phyloP scores from a whole-genome alignment of 2,113 vertebrate species.

The Electrona antarctica region DNA sequence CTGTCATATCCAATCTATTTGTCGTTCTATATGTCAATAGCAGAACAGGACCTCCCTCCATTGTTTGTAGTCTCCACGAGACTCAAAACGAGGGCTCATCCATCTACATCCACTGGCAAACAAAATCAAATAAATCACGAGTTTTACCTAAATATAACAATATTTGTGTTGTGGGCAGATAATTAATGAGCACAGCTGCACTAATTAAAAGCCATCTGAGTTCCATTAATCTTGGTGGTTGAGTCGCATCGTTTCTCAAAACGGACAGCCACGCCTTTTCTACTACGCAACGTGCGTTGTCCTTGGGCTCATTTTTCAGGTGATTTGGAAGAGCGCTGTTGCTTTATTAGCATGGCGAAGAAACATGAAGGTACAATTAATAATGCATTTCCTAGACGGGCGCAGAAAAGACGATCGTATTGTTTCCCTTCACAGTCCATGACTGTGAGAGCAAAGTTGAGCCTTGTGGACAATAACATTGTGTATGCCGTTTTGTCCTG shows the following conservation, averaged over 20 bases:
- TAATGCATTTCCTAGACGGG: conserved; percentile 61
- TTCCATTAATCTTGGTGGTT: conserved; percentile 98
- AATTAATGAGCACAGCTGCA: conserved; percentile 98
- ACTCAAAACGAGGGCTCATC: conserved; percentile 91
- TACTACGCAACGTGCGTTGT: conserved; percentile 67
- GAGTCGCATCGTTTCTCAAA: conserved; percentile 82
- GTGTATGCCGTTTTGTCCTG: too few relatives aligned
- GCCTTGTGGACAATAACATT: neutral
- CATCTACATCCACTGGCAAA: conserved; percentile 95
- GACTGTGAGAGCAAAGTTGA: neutral
- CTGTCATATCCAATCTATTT: conserved; percentile 60
- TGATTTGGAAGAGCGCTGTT: conserved; percentile 77
- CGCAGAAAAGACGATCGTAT: conserved; percentile 74
- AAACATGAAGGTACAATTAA: conserved; percentile 74
- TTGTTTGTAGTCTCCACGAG: conserved; percentile 75
- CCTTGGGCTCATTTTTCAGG: conserved; percentile 86
- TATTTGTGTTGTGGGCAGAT: conserved; percentile 96
- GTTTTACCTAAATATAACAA: conserved; percentile 99
- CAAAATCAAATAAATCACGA: conserved; percentile 99
- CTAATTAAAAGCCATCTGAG: conserved; percentile 99
- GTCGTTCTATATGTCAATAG: conserved; percentile 85
- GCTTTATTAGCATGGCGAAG: conserved; percentile 75
- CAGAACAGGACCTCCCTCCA: conserved; percentile 63
- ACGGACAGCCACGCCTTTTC: conserved; percentile 82
- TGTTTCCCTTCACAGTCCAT: conserved; percentile 19